Conservation (phyloP, 2,113 vertebrate species). For the Ptyas mucosa region DNA sequence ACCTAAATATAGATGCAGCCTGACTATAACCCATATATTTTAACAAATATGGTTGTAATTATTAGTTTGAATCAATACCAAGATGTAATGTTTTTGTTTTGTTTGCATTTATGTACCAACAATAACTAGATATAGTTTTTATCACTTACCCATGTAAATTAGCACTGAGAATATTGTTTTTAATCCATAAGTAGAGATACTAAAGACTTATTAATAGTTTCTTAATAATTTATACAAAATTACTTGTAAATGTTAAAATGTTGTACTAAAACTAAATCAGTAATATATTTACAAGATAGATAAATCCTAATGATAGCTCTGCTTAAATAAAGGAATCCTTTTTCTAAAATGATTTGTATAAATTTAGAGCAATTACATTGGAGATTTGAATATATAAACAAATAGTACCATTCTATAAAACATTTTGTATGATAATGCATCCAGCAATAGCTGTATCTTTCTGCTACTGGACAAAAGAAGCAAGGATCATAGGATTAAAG, state of each 20-base stretch:
- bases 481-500: too few species aligned
- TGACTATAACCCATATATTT: background rate
- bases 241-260: background rate
- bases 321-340: too few species aligned
- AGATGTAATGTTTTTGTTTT: background rate
- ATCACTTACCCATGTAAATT: conserved; percentile 20
- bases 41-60: background rate
- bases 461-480: too few species aligned
- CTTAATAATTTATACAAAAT: background rate
- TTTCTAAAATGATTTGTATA: too few species aligned
- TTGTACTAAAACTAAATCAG: too few species aligned
- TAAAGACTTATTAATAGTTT: background rate
- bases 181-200: background rate
- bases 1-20: background rate
- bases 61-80: background rate
- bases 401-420: too few species aligned
- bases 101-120: background rate
- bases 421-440: too few species aligned
- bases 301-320: too few species aligned
- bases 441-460: too few species aligned
- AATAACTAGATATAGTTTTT: background rate
- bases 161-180: background rate
- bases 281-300: too few species aligned
- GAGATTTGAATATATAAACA: too few species aligned
- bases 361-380: too few species aligned